Evolutionary conservation across 2,113 vertebrate species (phyloP).

Genomic region (Protobothrops flavoviridis): DNA sequence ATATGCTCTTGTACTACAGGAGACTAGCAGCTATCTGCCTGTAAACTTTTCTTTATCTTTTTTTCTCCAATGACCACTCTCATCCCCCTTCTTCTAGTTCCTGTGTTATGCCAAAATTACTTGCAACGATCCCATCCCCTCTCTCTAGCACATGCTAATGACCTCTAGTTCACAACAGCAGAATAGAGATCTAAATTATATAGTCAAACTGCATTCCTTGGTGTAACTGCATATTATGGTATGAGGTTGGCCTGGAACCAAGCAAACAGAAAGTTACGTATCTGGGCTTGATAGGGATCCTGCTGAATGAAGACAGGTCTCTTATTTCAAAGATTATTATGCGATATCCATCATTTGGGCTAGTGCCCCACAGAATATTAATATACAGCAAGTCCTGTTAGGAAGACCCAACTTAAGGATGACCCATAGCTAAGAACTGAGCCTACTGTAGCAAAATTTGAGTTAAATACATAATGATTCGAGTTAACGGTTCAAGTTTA

Average conservation of each 20-base stretch:
- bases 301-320: background rate
- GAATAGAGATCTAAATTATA: background rate
- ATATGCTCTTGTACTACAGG: background rate
- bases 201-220: background rate
- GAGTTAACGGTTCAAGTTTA: background rate
- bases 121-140: background rate
- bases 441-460: background rate
- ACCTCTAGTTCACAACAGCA: background rate
- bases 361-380: background rate
- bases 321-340: background rate
- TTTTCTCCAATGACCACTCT: background rate
- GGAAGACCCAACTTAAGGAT: background rate
- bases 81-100: too few relatives aligned
- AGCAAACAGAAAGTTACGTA: background rate
- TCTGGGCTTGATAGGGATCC: background rate
- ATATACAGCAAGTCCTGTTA: background rate
- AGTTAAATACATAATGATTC: background rate
- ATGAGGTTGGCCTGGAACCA: background rate
- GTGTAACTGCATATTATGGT: background rate
- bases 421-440: background rate
- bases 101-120: background rate
- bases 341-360: background rate
- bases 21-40: background rate
- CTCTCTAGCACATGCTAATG: background rate
- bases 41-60: background rate